A percentile compares a stretch with the other conserved stretches of the same genome.
Conservation (phyloP, 2,113 vertebrate genomes). For the Pyxicephalus adspersus region DNA sequence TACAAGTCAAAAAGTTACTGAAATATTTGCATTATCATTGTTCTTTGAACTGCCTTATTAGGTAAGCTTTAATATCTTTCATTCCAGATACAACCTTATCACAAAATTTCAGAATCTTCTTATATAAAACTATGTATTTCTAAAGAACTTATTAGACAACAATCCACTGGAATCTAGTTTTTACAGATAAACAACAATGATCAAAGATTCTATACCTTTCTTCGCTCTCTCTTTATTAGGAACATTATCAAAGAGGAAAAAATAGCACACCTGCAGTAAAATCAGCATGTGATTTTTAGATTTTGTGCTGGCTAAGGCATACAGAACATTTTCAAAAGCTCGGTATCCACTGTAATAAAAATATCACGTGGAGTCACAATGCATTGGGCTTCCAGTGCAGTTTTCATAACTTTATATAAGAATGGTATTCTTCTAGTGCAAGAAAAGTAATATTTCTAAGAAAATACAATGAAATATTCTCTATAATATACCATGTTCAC, state of each 20-base stretch:
- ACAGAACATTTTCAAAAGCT: conserved; percentile 11
- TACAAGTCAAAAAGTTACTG: too few species aligned
- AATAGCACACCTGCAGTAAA: conserved; percentile 8
- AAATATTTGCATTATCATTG: too few species aligned
- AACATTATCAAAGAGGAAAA: conserved; percentile 30
- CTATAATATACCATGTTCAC: too few species aligned
- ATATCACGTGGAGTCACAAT: not conserved
- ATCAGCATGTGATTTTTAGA: not conserved
- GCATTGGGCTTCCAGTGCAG: not conserved
- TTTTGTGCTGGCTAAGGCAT: conserved; percentile 9
- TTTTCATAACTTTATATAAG: not conserved
- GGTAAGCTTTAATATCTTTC: not conserved
- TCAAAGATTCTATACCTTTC: conserved; percentile 10
- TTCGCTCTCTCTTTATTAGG: conserved; percentile 23
- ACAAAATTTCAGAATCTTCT: not conserved
- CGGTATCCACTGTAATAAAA: not conserved
- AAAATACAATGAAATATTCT: too few species aligned
- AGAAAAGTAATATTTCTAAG: not conserved
- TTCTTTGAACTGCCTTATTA: too few species aligned
- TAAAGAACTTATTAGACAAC: not conserved
- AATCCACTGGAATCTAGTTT: not conserved
- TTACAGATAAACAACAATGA: conserved; percentile 12
- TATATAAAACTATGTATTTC: not conserved
- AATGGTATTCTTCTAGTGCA: not conserved
- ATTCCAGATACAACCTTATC: not conserved